A percentile compares a stretch with the other conserved stretches of the same genome.
Conservation (phyloP, 2,888 invertebrate genomes). For the Eupeodes luniger region DNA sequence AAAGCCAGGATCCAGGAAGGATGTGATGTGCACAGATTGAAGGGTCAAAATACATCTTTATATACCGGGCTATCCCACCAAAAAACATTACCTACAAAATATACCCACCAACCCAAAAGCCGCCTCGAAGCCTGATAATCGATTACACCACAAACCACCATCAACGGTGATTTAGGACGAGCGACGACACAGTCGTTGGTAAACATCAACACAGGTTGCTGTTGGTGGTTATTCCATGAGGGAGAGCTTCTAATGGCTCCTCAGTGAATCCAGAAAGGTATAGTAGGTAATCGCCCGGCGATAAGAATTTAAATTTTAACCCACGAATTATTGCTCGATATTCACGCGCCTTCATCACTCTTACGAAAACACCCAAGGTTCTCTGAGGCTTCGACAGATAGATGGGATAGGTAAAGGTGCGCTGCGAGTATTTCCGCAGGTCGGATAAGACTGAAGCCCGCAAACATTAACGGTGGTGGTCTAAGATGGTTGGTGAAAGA, state of each 20-base stretch:
- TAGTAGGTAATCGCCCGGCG: constrained; percentile 59
- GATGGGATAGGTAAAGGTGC: neutral
- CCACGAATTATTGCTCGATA: constrained; percentile 72
- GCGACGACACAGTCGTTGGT: constrained; percentile 21
- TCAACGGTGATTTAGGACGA: constrained; percentile 60
- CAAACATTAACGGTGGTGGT: constrained; percentile 56
- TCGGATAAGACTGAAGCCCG: constrained; percentile 44
- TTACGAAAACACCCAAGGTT: constrained; percentile 8
- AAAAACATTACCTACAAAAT: constrained; percentile 43
- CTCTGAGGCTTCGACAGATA: constrained; percentile 62
- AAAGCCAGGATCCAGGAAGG: neutral
- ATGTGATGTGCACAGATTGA: constrained; percentile 55
- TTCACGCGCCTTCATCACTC: constrained; percentile 57
- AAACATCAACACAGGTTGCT: neutral
- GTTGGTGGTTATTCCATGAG: neutral
- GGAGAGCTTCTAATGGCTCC: constrained; percentile 42
- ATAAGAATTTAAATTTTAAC: constrained; percentile 74
- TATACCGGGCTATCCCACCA: neutral
- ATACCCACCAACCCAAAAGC: neutral
- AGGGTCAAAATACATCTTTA: constrained; percentile 56
- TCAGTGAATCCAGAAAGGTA: constrained; percentile 22
- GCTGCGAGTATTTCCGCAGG: constrained; percentile 40
- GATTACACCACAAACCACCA: constrained; percentile 67
- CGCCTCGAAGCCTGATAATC: constrained; percentile 49
- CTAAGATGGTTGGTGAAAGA: constrained; percentile 20